Evolutionary conservation across 2,888 invertebrate species (phyloP).

Genomic region (Tachystola acroxantha): DNA sequence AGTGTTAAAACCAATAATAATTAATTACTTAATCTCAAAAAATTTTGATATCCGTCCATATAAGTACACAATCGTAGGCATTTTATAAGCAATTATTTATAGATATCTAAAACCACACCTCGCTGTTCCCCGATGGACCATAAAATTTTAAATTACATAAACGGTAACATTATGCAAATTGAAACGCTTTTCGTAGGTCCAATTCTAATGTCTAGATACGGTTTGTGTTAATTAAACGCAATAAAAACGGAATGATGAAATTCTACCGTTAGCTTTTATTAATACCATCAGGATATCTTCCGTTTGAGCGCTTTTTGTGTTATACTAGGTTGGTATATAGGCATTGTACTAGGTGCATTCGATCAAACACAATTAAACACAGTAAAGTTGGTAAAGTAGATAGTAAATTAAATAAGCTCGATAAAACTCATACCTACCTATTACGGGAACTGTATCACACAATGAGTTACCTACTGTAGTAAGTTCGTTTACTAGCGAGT

Average conservation of each 20-base stretch:
- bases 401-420: too few relatives aligned
- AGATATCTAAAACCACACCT: conserved; percentile 16
- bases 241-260: conserved; percentile 25
- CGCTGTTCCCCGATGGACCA: conserved; percentile 41
- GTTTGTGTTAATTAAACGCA: conserved; percentile 22
- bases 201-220: conserved; percentile 26
- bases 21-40: too few relatives aligned
- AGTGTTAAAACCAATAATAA: too few relatives aligned
- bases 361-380: too few relatives aligned
- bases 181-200: conserved; percentile 35
- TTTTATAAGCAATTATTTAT: background rate
- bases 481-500: too few relatives aligned
- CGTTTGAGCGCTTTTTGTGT: background rate
- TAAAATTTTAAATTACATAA: conserved; percentile 55
- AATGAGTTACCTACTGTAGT: too few relatives aligned
- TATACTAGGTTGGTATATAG: too few relatives aligned
- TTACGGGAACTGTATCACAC: too few relatives aligned
- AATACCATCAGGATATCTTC: conserved; percentile 10
- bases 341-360: too few relatives aligned
- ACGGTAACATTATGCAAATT: conserved; percentile 55
- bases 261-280: conserved; percentile 36
- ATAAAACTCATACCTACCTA: too few relatives aligned
- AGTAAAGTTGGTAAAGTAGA: too few relatives aligned
- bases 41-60: background rate
- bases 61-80: too few relatives aligned